Percentiles rank a stretch among this genome's conserved stretches.
phyloP scores from a whole-genome alignment of 2,113 vertebrate species.

The Perca flavescens region DNA sequence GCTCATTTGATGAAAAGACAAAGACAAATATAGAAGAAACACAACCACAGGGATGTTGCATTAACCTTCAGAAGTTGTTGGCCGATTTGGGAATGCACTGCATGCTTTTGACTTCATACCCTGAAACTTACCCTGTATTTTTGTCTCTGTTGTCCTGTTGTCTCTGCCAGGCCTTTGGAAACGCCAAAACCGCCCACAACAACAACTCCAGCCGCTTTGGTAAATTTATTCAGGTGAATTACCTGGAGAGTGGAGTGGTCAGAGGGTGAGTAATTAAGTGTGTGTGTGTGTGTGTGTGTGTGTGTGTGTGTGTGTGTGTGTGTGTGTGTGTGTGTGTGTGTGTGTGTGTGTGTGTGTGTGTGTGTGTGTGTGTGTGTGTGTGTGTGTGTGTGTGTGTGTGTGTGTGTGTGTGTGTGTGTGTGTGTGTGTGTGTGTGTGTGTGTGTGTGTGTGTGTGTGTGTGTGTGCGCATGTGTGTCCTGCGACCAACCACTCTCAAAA shows the following conservation, averaged over 20 bases:
- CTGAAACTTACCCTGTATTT: background rate
- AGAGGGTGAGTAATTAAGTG: constrained; percentile 89
- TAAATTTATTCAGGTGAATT: constrained; percentile 99
- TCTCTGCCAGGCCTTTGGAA: constrained; percentile 90
- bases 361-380: background rate
- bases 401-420: background rate
- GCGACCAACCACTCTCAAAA: background rate
- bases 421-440: background rate
- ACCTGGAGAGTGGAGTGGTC: constrained; percentile 95
- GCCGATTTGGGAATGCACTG: background rate
- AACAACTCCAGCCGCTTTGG: constrained; percentile 99
- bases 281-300: background rate
- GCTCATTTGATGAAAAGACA: background rate
- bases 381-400: background rate
- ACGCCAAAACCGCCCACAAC: constrained; percentile 98
- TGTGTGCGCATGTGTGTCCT: background rate
- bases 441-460: background rate
- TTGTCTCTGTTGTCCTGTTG: constrained; percentile 19
- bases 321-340: background rate
- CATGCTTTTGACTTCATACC: background rate
- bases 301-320: background rate
- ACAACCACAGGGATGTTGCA: background rate
- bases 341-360: background rate
- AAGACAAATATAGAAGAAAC: background rate
- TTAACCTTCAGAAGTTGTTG: background rate